A percentile compares a stretch with the other conserved stretches of the same genome.
These are phyloP conservation scores for Drosophila prosaltans DNA, from an alignment of 1,140 invertebrate species.

Conservation along the genomic window DNA sequence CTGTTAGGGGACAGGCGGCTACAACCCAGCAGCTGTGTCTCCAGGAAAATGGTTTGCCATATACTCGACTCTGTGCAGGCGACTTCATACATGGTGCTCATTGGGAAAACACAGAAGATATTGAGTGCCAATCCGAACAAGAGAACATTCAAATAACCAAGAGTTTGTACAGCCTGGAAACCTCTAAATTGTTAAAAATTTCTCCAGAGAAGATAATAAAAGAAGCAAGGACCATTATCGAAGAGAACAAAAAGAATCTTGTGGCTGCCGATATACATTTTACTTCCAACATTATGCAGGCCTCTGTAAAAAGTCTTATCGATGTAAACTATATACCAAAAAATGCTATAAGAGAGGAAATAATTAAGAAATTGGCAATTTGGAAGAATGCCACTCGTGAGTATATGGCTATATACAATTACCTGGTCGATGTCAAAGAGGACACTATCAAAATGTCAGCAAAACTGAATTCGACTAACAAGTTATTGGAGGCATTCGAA, in stretches of 20 bases:
- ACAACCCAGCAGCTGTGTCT: constrained; percentile 62
- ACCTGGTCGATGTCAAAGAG: constrained; percentile 83
- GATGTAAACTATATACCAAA: not conserved
- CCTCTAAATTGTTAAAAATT: constrained; percentile 15
- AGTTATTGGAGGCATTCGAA: constrained; percentile 84
- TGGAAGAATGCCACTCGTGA: constrained; percentile 70
- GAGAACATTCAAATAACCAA: constrained; percentile 36
- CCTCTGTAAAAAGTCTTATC: constrained; percentile 23
- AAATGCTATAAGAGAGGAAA: not conserved
- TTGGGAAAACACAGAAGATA: constrained; percentile 42
- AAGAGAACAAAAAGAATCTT: constrained; percentile 52
- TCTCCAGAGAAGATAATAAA: constrained; percentile 41
- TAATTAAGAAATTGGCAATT: not conserved
- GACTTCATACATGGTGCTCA: constrained; percentile 68
- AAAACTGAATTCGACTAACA: constrained; percentile 84
- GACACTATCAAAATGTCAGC: constrained; percentile 83
- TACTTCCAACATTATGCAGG: constrained; percentile 83
- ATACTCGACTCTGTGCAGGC: constrained; percentile 56
- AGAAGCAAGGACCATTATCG: constrained; percentile 51
- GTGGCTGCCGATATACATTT: constrained; percentile 85
- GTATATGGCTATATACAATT: constrained; percentile 84
- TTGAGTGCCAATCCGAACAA: constrained; percentile 14
- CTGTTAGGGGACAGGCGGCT: constrained; percentile 35
- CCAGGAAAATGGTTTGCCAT: constrained; percentile 58
- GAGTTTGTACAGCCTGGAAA: constrained; percentile 47